phyloP scores from a whole-genome alignment of 2,888 invertebrate genomes.

The Ptycholaimellus sp. region DNA sequence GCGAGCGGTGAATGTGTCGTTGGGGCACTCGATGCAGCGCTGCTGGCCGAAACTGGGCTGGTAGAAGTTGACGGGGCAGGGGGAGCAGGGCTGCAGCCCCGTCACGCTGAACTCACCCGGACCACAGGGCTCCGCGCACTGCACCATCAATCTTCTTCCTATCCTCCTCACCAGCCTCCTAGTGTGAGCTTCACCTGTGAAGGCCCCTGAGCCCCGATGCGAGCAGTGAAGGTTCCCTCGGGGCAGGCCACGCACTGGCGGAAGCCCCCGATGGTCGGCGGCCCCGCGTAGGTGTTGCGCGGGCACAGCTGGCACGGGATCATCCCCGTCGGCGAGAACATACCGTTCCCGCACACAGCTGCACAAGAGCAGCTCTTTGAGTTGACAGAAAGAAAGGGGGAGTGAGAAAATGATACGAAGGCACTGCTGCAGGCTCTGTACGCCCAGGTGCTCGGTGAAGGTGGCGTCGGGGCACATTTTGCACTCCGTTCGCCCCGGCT shows the following conservation, averaged over 20 bases:
- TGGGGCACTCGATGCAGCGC: conserved; percentile 64
- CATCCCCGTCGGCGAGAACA: conserved; percentile 74
- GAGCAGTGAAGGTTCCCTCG: conserved; percentile 28
- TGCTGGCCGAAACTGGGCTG: conserved; percentile 61
- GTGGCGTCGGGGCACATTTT: conserved; percentile 76
- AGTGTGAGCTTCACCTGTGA: too few relatives aligned
- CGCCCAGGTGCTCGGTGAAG: conserved; percentile 55
- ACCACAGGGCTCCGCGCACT: conserved; percentile 48
- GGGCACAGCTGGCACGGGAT: conserved; percentile 85
- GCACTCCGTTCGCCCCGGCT: conserved; percentile 49
- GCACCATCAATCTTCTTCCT: too few relatives aligned
- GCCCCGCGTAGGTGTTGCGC: conserved; percentile 48
- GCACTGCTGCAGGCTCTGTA: conserved; percentile 28
- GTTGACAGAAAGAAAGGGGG: not conserved
- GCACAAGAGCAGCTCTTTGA: conserved; percentile 5
- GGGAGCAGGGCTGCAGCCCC: conserved; percentile 71
- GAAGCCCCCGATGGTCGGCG: conserved; percentile 16
- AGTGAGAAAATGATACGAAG: conserved; percentile 9
- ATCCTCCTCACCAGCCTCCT: too few relatives aligned
- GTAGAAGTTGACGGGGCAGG: conserved; percentile 72
- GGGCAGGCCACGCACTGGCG: conserved; percentile 52
- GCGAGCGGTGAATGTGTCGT: conserved; percentile 59
- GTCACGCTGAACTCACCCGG: conserved; percentile 78
- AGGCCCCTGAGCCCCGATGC: conserved; percentile 25
- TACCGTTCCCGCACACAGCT: conserved; percentile 77